These are phyloP conservation scores for Pogonomyrmex californicus DNA, from an alignment of 1,140 invertebrate genomes.

Conservation along the genomic window DNA sequence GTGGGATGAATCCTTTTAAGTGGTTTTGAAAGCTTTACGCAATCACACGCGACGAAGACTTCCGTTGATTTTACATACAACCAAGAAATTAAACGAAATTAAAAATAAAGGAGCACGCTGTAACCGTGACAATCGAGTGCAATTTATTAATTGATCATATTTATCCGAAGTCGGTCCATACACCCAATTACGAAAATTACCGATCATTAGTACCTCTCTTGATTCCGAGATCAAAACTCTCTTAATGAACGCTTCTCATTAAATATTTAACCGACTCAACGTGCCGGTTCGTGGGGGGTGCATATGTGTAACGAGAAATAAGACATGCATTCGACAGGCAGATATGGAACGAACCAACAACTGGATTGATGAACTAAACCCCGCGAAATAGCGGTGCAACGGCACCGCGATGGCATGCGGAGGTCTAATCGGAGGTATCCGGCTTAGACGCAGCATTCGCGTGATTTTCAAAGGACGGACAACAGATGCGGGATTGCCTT, in stretches of 20 bases:
- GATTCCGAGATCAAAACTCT: neutral
- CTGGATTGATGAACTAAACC: conserved; percentile 8
- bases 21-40: neutral
- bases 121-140: neutral
- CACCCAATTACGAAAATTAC: neutral
- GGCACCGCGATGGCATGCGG: neutral
- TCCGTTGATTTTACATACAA: neutral
- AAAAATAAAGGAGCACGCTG: neutral
- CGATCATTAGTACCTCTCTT: neutral
- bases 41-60: neutral
- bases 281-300: neutral
- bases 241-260: neutral
- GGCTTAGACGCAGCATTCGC: neutral
- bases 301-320: neutral
- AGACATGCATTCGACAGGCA: neutral
- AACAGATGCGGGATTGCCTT: conserved; percentile 79
- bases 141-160: conserved; percentile 5
- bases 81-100: neutral
- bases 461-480: neutral
- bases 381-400: conserved; percentile 2
- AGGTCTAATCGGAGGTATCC: conserved; percentile 31
- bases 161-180: neutral
- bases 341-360: conserved; percentile 22
- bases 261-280: neutral
- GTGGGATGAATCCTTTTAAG: conserved; percentile 17